Percentiles rank a stretch among this genome's conserved stretches.
These are phyloP conservation scores for Ormyrus labotus DNA, from an alignment of 2,888 invertebrate species.

Conservation along the genomic window DNA sequence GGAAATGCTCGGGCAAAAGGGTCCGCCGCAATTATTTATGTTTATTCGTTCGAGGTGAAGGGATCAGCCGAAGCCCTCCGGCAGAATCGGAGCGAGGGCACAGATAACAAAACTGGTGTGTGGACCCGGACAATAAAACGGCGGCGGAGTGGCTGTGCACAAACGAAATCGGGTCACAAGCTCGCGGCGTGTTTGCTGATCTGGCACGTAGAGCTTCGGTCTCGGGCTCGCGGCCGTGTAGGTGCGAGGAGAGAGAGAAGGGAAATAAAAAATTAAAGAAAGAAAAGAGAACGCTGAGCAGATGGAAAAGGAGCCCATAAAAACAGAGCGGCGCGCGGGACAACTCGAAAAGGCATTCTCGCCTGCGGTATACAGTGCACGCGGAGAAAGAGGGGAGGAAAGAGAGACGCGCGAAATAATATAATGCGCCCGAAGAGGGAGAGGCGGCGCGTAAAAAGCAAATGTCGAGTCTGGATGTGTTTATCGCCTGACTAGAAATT, in stretches of 20 bases:
- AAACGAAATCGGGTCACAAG: constrained; percentile 27
- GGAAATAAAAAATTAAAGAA: constrained; percentile 35
- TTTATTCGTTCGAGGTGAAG: constrained; percentile 21
- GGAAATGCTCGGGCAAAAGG: no score
- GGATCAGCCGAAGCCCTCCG: not conserved
- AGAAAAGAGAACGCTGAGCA: constrained; percentile 4
- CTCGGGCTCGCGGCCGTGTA: no score
- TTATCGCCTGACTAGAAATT: constrained; percentile 57
- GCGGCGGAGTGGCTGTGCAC: not conserved
- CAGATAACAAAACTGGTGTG: not conserved
- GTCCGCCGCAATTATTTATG: constrained; percentile 23
- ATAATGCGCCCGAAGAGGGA: constrained; percentile 25
- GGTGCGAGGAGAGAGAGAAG: not conserved
- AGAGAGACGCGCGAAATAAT: constrained; percentile 46
- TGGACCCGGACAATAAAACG: constrained; percentile 27
- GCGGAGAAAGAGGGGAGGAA: not conserved
- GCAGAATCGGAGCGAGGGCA: not conserved
- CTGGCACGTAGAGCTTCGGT: not conserved
- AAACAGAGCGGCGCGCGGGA: constrained; percentile 2
- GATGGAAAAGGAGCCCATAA: not conserved
- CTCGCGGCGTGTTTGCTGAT: not conserved
- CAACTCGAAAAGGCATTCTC: constrained; percentile 34
- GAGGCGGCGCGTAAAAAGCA: constrained; percentile 53
- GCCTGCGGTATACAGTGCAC: constrained; percentile 11
- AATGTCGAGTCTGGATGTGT: constrained; percentile 58